Evolutionary conservation across 2,888 invertebrate genomes (phyloP).

Genomic region (Saturnia japonica): DNA sequence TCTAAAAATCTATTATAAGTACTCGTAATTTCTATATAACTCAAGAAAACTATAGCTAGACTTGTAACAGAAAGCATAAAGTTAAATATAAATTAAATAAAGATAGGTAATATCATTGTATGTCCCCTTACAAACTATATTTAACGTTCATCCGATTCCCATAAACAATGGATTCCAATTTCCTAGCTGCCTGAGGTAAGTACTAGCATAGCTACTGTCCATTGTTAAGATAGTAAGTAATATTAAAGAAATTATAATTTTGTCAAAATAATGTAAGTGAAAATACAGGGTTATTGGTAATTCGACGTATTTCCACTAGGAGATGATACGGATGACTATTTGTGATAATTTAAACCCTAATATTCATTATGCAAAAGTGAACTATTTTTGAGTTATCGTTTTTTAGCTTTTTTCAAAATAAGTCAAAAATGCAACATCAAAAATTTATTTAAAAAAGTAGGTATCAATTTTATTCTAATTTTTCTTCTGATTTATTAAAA

Average conservation of each 20-base stretch:
- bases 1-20: too few relatives aligned
- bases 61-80: neutral
- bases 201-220: neutral
- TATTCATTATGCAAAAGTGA: too few relatives aligned
- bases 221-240: constrained; percentile 1
- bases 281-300: neutral
- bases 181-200: constrained; percentile 31
- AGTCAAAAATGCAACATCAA: too few relatives aligned
- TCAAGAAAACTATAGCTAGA: neutral
- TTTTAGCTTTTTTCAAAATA: too few relatives aligned
- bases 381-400: too few relatives aligned
- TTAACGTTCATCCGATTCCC: constrained; percentile 37
- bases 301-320: too few relatives aligned
- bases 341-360: too few relatives aligned
- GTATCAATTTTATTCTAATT: too few relatives aligned
- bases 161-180: constrained; percentile 53
- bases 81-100: neutral
- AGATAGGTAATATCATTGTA: neutral
- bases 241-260: neutral
- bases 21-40: neutral
- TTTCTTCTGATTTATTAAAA: too few relatives aligned
- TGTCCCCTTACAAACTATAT: constrained; percentile 17
- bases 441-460: too few relatives aligned
- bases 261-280: neutral
- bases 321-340: too few relatives aligned